Conservation (phyloP, 2,797 vertebrate genomes). For the Gymnoscopelus braueri region DNA sequence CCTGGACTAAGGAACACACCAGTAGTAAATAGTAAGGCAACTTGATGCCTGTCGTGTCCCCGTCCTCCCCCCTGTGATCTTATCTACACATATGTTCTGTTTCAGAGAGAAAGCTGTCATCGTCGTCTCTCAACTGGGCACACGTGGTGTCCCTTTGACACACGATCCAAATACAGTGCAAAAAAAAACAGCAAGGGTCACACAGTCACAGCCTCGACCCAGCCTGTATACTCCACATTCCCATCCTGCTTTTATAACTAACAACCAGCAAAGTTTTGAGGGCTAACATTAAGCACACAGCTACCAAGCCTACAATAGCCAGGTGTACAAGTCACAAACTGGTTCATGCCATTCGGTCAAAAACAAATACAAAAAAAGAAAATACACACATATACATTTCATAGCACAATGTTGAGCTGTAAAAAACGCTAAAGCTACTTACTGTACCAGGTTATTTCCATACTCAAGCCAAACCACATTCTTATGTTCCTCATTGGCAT, state of each 20-base stretch:
- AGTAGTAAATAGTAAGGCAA: slow-evolving; percentile 19
- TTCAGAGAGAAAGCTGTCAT: slow-evolving; percentile 23
- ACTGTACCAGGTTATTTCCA: background rate
- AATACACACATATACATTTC: too few species aligned
- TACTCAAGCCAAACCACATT: background rate
- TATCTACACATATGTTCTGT: slow-evolving; percentile 35
- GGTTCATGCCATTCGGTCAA: too few species aligned
- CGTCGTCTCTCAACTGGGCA: slow-evolving; percentile 25
- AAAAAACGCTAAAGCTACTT: too few species aligned
- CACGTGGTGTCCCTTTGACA: slow-evolving; percentile 30
- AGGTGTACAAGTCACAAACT: too few species aligned
- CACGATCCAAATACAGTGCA: slow-evolving; percentile 19
- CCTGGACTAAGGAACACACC: background rate
- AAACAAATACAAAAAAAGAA: too few species aligned
- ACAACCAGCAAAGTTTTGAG: slow-evolving; percentile 6
- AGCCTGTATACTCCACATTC: slow-evolving; percentile 15
- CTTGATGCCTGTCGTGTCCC: background rate
- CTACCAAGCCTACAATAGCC: background rate
- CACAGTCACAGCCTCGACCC: slow-evolving; percentile 8
- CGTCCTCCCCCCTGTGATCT: slow-evolving; percentile 4
- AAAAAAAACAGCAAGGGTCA: background rate
- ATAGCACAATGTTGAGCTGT: too few species aligned
- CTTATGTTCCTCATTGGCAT: background rate
- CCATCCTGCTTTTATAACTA: slow-evolving; percentile 21
- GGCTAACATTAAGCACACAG: background rate